Evolutionary conservation across 2,797 vertebrate genomes (phyloP).

Genomic region (Periophthalmus magnuspinnatus): DNA sequence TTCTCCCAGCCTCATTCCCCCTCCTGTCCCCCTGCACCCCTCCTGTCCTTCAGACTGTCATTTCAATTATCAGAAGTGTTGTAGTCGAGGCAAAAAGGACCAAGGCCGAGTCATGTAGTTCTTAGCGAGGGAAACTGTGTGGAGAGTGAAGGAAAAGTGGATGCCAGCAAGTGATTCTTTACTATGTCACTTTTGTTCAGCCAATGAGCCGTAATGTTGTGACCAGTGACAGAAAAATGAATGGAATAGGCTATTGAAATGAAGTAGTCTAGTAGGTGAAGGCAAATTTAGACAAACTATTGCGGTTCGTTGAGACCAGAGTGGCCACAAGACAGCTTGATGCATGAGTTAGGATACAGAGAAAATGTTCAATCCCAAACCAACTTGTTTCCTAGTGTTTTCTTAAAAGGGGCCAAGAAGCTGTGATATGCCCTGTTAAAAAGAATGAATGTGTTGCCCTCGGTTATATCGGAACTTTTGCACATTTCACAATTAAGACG

Average conservation of each 20-base stretch:
- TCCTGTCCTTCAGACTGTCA: conserved; percentile 40
- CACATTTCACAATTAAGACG: not conserved
- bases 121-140: not conserved
- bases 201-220: not conserved
- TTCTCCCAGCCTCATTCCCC: conserved; percentile 8
- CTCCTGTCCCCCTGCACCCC: conserved; percentile 11
- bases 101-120: conserved; percentile 6
- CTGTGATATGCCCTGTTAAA: not conserved
- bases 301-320: not conserved
- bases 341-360: not conserved
- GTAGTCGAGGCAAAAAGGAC: conserved; percentile 6
- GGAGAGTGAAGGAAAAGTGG: not conserved
- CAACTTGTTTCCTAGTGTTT: not conserved
- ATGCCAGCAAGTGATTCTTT: not conserved
- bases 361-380: not conserved
- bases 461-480: not conserved
- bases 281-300: not conserved
- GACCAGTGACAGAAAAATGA: not conserved
- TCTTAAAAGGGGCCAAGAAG: not conserved
- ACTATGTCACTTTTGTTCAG: conserved; percentile 5
- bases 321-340: not conserved
- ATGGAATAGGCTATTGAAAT: not conserved
- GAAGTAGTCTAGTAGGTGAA: not conserved
- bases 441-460: not conserved
- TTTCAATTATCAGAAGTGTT: conserved; percentile 14